Percentiles rank a stretch among this genome's conserved stretches.
These are phyloP conservation scores for Liasis olivaceus DNA, from an alignment of 2,797 vertebrate species.

Conservation along the genomic window DNA sequence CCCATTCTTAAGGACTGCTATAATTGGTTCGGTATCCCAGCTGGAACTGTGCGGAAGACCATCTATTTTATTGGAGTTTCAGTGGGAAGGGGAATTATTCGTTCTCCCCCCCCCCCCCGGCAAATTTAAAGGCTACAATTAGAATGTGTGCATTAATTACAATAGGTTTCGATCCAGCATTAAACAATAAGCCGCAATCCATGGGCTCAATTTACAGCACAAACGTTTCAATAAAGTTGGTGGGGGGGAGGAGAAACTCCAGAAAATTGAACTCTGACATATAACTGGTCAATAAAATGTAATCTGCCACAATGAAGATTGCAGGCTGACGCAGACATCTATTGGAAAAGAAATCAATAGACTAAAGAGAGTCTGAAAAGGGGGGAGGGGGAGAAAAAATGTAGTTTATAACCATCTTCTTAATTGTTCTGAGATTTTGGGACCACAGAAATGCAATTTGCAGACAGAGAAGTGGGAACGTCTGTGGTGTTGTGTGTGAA, in stretches of 20 bases:
- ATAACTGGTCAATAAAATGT: neutral
- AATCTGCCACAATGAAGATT: neutral
- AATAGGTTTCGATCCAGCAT: slow-evolving; percentile 21
- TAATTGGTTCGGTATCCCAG: slow-evolving; percentile 15
- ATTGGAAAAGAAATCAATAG: neutral
- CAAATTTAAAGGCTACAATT: slow-evolving; percentile 19
- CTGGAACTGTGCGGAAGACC: neutral
- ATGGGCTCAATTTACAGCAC: slow-evolving; percentile 20
- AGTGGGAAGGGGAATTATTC: neutral
- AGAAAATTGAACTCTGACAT: neutral
- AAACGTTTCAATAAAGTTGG: neutral
- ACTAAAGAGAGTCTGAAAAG: neutral
- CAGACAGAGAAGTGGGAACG: neutral
- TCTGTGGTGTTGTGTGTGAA: neutral
- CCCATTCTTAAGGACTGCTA: slow-evolving; percentile 39
- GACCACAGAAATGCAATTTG: neutral
- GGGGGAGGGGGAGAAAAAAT: neutral
- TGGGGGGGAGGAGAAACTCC: neutral
- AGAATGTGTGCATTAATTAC: slow-evolving; percentile 27
- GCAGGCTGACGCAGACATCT: neutral
- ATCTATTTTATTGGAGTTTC: neutral
- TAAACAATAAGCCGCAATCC: slow-evolving; percentile 26
- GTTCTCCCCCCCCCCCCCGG: slow-evolving; percentile 1
- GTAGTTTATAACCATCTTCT: neutral
- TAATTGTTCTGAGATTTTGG: neutral